Evolutionary conservation across 1,140 invertebrate species (phyloP).

Genomic region (Cotesia typhae): DNA sequence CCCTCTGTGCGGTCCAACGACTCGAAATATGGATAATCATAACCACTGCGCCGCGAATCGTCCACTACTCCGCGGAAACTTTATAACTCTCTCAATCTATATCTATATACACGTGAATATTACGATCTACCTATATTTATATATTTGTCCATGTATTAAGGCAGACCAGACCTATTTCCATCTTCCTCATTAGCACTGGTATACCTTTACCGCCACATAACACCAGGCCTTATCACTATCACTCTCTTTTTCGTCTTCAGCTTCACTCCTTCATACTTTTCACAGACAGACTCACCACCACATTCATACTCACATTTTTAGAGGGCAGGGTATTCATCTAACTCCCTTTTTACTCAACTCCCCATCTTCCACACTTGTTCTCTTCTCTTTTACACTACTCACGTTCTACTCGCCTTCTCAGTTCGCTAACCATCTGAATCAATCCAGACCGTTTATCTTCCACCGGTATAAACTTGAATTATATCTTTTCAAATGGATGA

Average conservation of each 20-base stretch:
- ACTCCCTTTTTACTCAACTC: neutral
- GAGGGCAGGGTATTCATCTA: neutral
- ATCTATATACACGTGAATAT: no score
- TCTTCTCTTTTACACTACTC: slow-evolving; percentile 17
- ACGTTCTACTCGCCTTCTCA: slow-evolving; percentile 13
- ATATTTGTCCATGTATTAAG: neutral
- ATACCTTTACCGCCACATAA: no score
- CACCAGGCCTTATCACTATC: neutral
- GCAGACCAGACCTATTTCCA: slow-evolving; percentile 7
- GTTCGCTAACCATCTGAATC: slow-evolving; percentile 23
- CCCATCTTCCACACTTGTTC: neutral
- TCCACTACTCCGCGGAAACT: slow-evolving; percentile 23
- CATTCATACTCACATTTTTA: neutral
- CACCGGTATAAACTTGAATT: slow-evolving; percentile 11
- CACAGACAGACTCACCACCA: neutral
- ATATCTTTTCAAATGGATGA: slow-evolving; percentile 27
- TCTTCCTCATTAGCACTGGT: neutral
- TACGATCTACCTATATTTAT: neutral
- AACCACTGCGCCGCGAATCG: slow-evolving; percentile 33
- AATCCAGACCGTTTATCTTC: slow-evolving; percentile 33
- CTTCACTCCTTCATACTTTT: neutral
- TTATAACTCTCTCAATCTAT: neutral
- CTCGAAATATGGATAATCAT: slow-evolving; percentile 56
- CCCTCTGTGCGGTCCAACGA: slow-evolving; percentile 52
- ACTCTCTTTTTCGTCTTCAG: slow-evolving; percentile 4